Conservation (phyloP, 2,113 vertebrate genomes). For the Synchiropus splendidus region DNA sequence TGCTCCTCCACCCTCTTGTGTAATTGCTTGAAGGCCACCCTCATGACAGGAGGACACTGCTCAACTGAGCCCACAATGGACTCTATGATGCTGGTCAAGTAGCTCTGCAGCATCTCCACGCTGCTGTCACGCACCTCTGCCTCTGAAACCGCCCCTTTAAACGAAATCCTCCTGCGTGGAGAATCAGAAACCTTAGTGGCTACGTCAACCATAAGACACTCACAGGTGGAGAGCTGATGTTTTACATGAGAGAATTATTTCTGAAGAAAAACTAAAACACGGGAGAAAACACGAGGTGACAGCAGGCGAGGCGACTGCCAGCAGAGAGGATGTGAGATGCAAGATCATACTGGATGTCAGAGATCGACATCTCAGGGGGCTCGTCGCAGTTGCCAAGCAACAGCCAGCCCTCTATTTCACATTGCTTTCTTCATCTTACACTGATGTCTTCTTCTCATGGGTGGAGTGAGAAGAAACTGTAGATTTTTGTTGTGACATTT, state of each 20-base stretch:
- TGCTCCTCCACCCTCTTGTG: conserved; percentile 70
- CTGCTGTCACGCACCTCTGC: conserved; percentile 77
- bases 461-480: conserved; percentile 19
- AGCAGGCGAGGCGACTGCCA: conserved; percentile 15
- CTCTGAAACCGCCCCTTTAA: conserved; percentile 75
- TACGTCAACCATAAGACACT: no score
- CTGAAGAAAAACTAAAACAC: no score
- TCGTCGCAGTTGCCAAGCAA: conserved; percentile 65
- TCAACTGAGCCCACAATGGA: conserved; percentile 74
- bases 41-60: conserved; percentile 76
- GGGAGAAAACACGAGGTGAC: conserved; percentile 14
- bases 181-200: no score
- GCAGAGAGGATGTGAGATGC: conserved; percentile 23
- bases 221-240: no score
- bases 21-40: conserved; percentile 80
- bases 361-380: conserved; percentile 49
- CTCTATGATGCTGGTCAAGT: conserved; percentile 73
- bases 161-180: conserved; percentile 75
- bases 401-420: conserved; percentile 37
- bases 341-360: conserved; percentile 37
- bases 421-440: conserved; percentile 33
- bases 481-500: conserved; percentile 21
- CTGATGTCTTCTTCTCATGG: conserved; percentile 24
- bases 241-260: no score
- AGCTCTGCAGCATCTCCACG: conserved; percentile 77